Base-by-base conservation (phyloP, 2,113 vertebrate species). In the Coracopsis vasa region DNA sequence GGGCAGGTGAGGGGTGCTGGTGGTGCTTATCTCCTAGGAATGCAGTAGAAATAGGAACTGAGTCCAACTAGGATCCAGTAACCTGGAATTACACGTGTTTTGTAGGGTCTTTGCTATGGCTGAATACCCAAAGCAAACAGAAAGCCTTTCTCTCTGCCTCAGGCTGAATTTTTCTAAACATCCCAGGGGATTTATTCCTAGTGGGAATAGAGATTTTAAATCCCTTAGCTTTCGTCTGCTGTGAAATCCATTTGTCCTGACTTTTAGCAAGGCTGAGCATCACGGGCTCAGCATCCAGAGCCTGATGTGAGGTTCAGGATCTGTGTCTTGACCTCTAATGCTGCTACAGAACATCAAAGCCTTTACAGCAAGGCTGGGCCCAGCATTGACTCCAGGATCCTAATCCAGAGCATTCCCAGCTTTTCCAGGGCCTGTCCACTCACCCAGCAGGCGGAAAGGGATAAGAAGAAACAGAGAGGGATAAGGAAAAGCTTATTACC, bases 211-310 rank as follows among this genome's bases (percentile, higher is more conserved):
- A 54, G 80, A 81, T 84, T 80, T 74, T 16, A 79, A 93, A 87
- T 31, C 37, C 14, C 56, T 90, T 37, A 33, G 58, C 53, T 89
- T 89, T 71, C 28, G 23, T 23, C 41, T 89, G 50, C 73, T 84
- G 42, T 58, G 50, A 91, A 93, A 84, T 65, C 39, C 44, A 21
- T 71, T 64, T 65, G 35, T 54, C 39, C 81, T 67, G 81, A 91
- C 47, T 79, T 84, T 19, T 9, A 53, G 56, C 41, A 86, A 88
- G 60, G 29, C 7, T 2, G 10, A 94, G 61, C 66, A 71, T 24
- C 84, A 19, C 0, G 1, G 80, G 90, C 80, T 80, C 21, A 16
- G 80, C 4, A 0, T 18, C 33, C 44, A 31, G 51, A 16, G 45
- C 37, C 31, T 51, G 23, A 61, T 2, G 9, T 3, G 25, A 73